A percentile compares a stretch with the other conserved stretches of the same genome.
Conservation (phyloP, 1,140 invertebrate species). For the Schlechtendalia chinensis region DNA sequence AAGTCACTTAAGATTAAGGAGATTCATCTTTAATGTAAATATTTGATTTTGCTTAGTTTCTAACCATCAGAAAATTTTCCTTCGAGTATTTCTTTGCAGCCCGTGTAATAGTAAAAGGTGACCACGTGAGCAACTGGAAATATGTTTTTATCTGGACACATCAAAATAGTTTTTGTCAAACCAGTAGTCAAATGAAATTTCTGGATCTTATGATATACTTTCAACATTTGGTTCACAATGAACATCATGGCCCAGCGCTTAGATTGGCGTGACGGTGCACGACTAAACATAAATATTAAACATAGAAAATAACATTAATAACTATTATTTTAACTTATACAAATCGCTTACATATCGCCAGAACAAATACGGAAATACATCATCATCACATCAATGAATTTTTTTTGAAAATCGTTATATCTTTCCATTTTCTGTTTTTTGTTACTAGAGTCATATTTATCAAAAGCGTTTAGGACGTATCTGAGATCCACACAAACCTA, state of each 20-base stretch:
- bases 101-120: slow-evolving; percentile 96
- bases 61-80: slow-evolving; percentile 84
- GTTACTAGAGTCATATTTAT: slow-evolving; percentile 56
- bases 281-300: slow-evolving; percentile 57
- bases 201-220: slow-evolving; percentile 97
- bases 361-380: slow-evolving; percentile 93
- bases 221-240: slow-evolving; percentile 94
- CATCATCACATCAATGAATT: slow-evolving; percentile 92
- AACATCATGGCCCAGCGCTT: slow-evolving; percentile 95
- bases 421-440: slow-evolving; percentile 60
- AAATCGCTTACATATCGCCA: slow-evolving; percentile 74
- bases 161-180: slow-evolving; percentile 92
- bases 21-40: neutral
- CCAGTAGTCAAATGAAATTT: slow-evolving; percentile 96
- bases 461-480: slow-evolving; percentile 75
- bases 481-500: slow-evolving; percentile 80
- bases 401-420: slow-evolving; percentile 80
- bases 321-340: neutral
- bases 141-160: slow-evolving; percentile 80
- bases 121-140: slow-evolving; percentile 85
- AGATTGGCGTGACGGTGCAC: slow-evolving; percentile 81
- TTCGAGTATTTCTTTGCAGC: slow-evolving; percentile 96
- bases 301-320: neutral
- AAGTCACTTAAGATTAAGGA: too few species aligned
- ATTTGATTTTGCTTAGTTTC: neutral